Conservation (phyloP, 2,888 invertebrate species). For the Mesorhabditis spiculigera region DNA sequence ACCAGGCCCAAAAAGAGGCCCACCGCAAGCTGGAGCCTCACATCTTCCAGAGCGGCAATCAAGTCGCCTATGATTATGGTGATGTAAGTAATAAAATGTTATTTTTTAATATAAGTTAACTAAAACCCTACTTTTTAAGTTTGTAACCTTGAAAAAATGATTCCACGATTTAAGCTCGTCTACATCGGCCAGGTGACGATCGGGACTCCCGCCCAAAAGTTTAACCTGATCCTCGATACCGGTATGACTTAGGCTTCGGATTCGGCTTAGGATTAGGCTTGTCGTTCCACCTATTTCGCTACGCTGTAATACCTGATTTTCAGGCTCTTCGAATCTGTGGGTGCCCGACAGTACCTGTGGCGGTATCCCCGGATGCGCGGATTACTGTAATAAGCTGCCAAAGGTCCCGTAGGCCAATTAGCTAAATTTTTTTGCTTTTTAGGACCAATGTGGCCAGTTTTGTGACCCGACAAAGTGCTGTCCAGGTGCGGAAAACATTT, state of each 20-base stretch:
- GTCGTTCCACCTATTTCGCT: no score
- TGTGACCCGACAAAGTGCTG: conserved; percentile 14
- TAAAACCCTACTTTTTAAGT: no score
- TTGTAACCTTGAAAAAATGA: background rate
- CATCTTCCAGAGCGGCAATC: background rate
- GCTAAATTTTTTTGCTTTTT: background rate
- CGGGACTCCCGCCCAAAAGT: background rate
- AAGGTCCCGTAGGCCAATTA: background rate
- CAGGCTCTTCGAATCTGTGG: conserved; percentile 4
- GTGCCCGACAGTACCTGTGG: background rate
- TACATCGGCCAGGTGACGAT: background rate
- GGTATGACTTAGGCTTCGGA: background rate
- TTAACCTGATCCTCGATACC: conserved; percentile 1
- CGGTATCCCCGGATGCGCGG: conserved; percentile 14
- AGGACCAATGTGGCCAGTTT: conserved; percentile 14
- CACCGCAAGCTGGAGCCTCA: background rate
- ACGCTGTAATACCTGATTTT: background rate
- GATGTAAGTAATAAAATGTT: background rate
- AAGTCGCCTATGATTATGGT: conserved; percentile 4
- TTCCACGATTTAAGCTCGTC: background rate
- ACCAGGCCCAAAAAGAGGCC: background rate
- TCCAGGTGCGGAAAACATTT: conserved; percentile 6
- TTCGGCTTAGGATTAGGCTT: no score
- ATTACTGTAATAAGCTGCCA: conserved; percentile 12
- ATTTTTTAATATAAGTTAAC: background rate